phyloP scores from a whole-genome alignment of 2,888 invertebrate genomes.

The Fragum whitleyi region DNA sequence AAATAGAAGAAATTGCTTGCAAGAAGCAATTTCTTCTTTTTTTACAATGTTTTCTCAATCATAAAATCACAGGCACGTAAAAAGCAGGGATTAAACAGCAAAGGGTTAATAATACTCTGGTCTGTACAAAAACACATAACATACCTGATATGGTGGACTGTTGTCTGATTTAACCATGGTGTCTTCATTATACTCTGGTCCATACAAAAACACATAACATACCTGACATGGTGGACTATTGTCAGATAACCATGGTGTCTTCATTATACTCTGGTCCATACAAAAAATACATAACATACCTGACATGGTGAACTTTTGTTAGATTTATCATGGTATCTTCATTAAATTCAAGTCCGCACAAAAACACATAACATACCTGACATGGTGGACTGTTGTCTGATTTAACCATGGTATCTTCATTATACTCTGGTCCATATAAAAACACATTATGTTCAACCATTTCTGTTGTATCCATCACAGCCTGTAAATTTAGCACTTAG shows the following conservation, averaged over 20 bases:
- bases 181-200: constrained; percentile 47
- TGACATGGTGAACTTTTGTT: constrained; percentile 31
- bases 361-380: constrained; percentile 25
- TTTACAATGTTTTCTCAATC: no score
- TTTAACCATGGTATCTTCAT: constrained; percentile 40
- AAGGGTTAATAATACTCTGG: no score
- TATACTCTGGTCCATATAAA: constrained; percentile 57
- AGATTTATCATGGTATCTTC: no score
- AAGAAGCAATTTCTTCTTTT: no score
- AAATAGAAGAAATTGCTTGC: no score
- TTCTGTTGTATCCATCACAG: constrained; percentile 32
- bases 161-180: constrained; percentile 34
- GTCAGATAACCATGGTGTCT: constrained; percentile 31
- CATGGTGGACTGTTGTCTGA: constrained; percentile 22
- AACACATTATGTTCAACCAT: constrained; percentile 52
- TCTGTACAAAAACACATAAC: no score
- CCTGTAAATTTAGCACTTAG: no score
- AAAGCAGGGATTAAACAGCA: no score
- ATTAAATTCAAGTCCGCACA: no score
- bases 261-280: constrained; percentile 57
- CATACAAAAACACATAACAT: constrained; percentile 54
- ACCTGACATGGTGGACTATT: constrained; percentile 36
- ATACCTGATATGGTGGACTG: constrained; percentile 33
- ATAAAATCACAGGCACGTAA: no score
- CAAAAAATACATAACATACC: constrained; percentile 52